Evolutionary conservation across 2,888 invertebrate species (phyloP), one percentile per base, ranked within the genome.

Genomic region (Ferdinandea cuprea): DNA sequence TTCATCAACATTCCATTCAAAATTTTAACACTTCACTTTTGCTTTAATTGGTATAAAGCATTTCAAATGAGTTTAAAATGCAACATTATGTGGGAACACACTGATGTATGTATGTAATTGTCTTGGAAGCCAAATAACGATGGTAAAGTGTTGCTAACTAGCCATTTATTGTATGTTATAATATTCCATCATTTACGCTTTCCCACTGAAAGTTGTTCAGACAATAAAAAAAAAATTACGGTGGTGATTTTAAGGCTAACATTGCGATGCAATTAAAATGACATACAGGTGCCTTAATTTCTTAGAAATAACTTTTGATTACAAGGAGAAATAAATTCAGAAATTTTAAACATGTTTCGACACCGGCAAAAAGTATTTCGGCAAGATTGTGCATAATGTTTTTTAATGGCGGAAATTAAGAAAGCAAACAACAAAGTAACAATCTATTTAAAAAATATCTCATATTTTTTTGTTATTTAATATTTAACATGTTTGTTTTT

Each of bases 1-100:
- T 17, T 59, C 28, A 42, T 59, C 9, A 42, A 28, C 17, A 59
- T 42, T 59, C 58, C 42, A 17, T 28, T 15, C 11, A 15, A 28
- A 21, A 28, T 15, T 25, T 13, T 19, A 11, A 11, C 28, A 19
- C 9, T 17, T 19, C 44, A 17, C 44, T 9, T 5, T 1, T 6
- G 19, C 44, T 19, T 5, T 9, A 44, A 42, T 21, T 11, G 1
- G 2, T 7, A 1, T 8, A 13, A 40, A 40, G 15, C 13, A 7
- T 1, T 13, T 15, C 13, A 1, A 40, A 15, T 40, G 15, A 7
- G 40, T 15, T 40, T 40, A 7, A 13, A 40, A 13, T n/a, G 37
- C 37, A 37, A n/a, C 13, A n/a, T 37, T n/a, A 4, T 13, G 13
- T 13, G 11, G 9, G 35, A 11, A n/a, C 35, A 32, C 11, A 6